phyloP scores from a whole-genome alignment of 2,888 invertebrate genomes.

The Arrhopalites spinosus region DNA sequence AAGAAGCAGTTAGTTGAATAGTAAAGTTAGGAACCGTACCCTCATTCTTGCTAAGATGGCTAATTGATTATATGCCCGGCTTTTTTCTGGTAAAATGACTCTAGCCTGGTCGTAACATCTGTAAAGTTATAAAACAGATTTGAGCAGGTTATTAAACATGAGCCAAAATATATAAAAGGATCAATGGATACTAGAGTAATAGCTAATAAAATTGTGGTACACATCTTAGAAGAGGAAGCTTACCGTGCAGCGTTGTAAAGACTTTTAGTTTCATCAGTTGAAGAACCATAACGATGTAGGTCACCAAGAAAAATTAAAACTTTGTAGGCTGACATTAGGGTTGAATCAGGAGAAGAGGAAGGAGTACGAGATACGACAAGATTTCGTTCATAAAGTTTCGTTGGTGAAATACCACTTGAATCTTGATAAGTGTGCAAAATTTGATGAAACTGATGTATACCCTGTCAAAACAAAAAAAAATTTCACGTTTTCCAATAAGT shows the following conservation, averaged over 20 bases:
- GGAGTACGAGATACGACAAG: conserved; percentile 59
- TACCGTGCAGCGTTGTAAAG: too few species aligned
- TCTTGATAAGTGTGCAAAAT: conserved; percentile 52
- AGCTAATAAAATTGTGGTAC: background rate
- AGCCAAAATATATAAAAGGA: too few species aligned
- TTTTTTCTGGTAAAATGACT: conserved; percentile 18
- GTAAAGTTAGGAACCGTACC: conserved; percentile 1
- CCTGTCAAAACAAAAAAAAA: background rate
- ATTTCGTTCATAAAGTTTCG: conserved; percentile 65
- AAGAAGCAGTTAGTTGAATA: background rate
- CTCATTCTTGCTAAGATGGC: conserved; percentile 16
- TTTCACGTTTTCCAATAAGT: too few species aligned
- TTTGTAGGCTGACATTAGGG: conserved; percentile 25
- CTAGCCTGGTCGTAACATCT: conserved; percentile 25
- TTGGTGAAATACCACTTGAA: conserved; percentile 65
- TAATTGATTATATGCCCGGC: conserved; percentile 28
- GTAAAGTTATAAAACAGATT: background rate
- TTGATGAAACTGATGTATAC: background rate
- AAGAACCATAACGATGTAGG: conserved; percentile 22
- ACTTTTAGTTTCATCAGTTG: background rate
- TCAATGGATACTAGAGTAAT: too few species aligned
- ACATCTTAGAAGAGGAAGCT: background rate
- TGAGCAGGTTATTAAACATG: too few species aligned
- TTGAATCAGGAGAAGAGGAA: background rate
- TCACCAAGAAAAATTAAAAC: conserved; percentile 26